Percentiles rank a stretch among this genome's conserved stretches.
Conservation (phyloP, 2,888 invertebrate genomes). For the Antitype chi region DNA sequence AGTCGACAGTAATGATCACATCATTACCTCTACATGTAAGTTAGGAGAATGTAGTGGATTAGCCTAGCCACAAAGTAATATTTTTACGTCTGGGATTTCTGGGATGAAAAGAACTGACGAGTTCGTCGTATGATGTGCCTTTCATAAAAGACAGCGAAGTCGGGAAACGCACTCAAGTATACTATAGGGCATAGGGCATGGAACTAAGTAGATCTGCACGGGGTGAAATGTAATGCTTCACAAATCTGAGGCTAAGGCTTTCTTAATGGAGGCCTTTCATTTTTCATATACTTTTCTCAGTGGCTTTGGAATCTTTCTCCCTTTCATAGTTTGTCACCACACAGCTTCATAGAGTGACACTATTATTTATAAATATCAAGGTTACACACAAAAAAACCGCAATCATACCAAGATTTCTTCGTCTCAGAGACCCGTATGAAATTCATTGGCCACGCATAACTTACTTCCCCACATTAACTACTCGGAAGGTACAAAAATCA, state of each 20-base stretch:
- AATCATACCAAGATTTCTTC: conserved; percentile 42
- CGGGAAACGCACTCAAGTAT: not conserved
- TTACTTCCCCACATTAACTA: conserved; percentile 58
- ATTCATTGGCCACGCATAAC: conserved; percentile 64
- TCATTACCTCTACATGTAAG: not conserved
- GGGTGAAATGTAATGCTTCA: not conserved
- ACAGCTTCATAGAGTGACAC: conserved; percentile 17
- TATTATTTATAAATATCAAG: conserved; percentile 45
- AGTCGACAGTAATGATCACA: not conserved
- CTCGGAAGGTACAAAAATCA: conserved; percentile 55
- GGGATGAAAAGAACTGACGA: not conserved
- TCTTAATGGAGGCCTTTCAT: not conserved
- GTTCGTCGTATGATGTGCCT: not conserved
- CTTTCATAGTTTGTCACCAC: conserved; percentile 8
- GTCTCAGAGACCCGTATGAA: conserved; percentile 40
- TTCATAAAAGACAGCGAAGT: not conserved
- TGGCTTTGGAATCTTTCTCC: not conserved
- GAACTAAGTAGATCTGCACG: not conserved
- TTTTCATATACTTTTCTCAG: not conserved
- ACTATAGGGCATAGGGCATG: too few species aligned
- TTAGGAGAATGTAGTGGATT: not conserved
- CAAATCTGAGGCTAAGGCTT: not conserved
- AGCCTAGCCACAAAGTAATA: not conserved
- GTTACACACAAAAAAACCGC: conserved; percentile 39
- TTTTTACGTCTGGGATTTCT: not conserved